These are phyloP conservation scores for Chaetodon trifasciatus DNA, from an alignment of 2,797 vertebrate genomes.

Conservation along the genomic window DNA sequence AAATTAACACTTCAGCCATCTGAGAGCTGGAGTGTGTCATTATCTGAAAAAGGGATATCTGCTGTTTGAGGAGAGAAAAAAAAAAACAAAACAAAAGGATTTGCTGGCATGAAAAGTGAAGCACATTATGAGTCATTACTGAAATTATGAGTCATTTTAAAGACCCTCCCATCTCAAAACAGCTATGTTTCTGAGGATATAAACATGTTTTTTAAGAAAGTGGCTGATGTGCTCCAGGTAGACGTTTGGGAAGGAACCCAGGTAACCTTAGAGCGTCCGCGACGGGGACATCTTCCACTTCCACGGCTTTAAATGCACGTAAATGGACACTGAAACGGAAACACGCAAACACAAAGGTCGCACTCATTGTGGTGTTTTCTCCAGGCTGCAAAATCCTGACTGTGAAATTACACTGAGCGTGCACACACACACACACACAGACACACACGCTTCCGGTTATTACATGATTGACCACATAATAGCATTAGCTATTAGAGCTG, in stretches of 20 bases:
- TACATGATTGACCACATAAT: conserved; percentile 58
- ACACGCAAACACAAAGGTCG: background rate
- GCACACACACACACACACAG: conserved; percentile 4
- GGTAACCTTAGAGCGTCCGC: conserved; percentile 4
- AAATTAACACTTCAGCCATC: conserved; percentile 38
- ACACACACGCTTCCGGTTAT: conserved; percentile 53
- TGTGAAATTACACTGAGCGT: conserved; percentile 26
- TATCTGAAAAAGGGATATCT: conserved; percentile 65
- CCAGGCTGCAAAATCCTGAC: conserved; percentile 34
- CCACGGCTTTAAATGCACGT: background rate
- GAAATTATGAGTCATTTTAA: conserved; percentile 73
- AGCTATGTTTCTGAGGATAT: conserved; percentile 24
- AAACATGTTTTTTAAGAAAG: conserved; percentile 11
- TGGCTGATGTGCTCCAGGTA: conserved; percentile 16
- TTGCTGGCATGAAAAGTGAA: conserved; percentile 50
- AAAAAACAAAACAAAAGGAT: conserved; percentile 10
- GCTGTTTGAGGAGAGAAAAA: conserved; percentile 14
- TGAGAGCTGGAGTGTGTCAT: conserved; percentile 50
- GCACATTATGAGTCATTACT: conserved; percentile 74
- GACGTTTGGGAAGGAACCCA: background rate
- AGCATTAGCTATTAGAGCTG: conserved; percentile 47
- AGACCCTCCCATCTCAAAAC: conserved; percentile 61
- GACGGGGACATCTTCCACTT: background rate
- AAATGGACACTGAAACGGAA: background rate
- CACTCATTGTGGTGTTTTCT: conserved; percentile 11